A percentile compares a stretch with the other conserved stretches of the same genome.
Conservation (phyloP, 2,797 vertebrate species). For the Diglossa cyanea region DNA sequence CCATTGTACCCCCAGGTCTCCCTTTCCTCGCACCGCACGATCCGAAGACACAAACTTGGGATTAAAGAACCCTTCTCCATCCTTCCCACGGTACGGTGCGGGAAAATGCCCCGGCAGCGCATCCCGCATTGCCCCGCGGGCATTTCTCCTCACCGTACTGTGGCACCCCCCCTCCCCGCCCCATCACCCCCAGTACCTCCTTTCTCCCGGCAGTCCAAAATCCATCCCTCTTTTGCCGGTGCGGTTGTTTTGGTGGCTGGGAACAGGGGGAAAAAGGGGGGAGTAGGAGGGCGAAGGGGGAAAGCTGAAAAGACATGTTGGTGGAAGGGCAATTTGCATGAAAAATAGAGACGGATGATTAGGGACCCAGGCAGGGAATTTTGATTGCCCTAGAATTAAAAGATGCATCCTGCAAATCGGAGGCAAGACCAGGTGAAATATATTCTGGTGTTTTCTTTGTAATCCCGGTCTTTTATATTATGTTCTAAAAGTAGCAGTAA, state of each 20-base stretch:
- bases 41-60: neutral
- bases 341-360: slow-evolving; percentile 72
- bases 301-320: slow-evolving; percentile 68
- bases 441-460: slow-evolving; percentile 64
- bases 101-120: neutral
- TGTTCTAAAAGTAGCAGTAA: slow-evolving; percentile 44
- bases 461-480: slow-evolving; percentile 18
- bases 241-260: slow-evolving; percentile 27
- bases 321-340: slow-evolving; percentile 71
- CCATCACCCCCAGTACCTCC: neutral
- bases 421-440: slow-evolving; percentile 58
- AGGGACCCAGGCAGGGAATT: slow-evolving; percentile 70
- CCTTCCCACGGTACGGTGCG: neutral
- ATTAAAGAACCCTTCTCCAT: neutral
- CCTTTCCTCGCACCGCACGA: neutral
- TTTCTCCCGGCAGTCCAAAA: slow-evolving; percentile 17
- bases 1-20: neutral
- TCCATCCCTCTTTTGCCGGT: neutral
- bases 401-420: slow-evolving; percentile 51
- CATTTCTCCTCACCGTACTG: neutral
- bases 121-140: neutral
- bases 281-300: slow-evolving; percentile 49
- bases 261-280: slow-evolving; percentile 18
- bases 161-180: neutral
- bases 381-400: slow-evolving; percentile 67